These are phyloP conservation scores for Aspidapion aeneum DNA, from an alignment of 2,888 invertebrate species.

Conservation along the genomic window DNA sequence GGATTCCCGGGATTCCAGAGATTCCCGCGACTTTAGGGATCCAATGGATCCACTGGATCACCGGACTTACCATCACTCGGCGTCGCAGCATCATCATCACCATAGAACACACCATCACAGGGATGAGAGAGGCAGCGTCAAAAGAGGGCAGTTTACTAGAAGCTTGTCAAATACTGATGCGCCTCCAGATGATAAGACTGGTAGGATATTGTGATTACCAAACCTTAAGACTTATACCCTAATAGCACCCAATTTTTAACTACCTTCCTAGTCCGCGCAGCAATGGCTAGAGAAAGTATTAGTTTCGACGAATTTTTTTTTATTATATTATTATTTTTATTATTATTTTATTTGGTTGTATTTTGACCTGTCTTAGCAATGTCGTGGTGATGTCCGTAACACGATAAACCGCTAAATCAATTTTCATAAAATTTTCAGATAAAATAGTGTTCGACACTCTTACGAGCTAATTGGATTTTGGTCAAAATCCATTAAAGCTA, in stretches of 20 bases:
- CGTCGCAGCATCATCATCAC: slow-evolving; percentile 33
- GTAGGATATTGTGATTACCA: slow-evolving; percentile 45
- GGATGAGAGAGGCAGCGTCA: slow-evolving; percentile 56
- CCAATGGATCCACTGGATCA: slow-evolving; percentile 38
- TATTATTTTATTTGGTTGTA: background rate
- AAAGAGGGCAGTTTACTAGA: slow-evolving; percentile 64
- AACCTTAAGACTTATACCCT: too few species aligned
- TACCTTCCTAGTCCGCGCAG: too few species aligned
- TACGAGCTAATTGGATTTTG: too few species aligned
- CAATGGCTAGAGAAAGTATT: too few species aligned
- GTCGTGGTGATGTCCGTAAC: too few species aligned
- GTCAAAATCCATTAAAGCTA: too few species aligned
- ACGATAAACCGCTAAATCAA: too few species aligned
- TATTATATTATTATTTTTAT: background rate
- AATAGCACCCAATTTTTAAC: too few species aligned
- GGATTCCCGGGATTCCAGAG: slow-evolving; percentile 25
- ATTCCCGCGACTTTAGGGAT: slow-evolving; percentile 36
- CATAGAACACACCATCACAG: slow-evolving; percentile 37
- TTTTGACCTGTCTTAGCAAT: too few species aligned
- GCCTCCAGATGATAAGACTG: slow-evolving; percentile 80
- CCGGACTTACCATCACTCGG: slow-evolving; percentile 29
- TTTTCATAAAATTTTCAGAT: too few species aligned
- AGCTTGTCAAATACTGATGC: slow-evolving; percentile 80
- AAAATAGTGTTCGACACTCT: too few species aligned
- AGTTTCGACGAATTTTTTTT: too few species aligned